Evolutionary conservation across 2,888 invertebrate species (phyloP).

Genomic region (Agapetus fuscipes): DNA sequence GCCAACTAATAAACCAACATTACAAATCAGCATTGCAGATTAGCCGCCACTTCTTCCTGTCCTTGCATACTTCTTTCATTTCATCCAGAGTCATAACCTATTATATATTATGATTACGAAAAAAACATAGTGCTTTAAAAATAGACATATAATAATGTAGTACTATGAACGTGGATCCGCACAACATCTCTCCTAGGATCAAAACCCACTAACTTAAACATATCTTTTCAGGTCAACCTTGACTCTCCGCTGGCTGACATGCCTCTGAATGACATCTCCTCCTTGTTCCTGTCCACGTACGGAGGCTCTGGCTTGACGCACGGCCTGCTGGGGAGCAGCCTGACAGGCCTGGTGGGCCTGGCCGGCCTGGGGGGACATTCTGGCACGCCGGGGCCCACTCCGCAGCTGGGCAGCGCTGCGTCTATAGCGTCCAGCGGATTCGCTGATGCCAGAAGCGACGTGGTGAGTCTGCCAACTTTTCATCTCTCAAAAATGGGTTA

Average conservation of each 20-base stretch:
- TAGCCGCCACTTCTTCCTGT: no score
- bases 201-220: no score
- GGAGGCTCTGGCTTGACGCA: conserved; percentile 23
- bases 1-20: no score
- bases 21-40: no score
- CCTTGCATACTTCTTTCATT: no score
- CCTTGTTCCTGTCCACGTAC: conserved; percentile 57
- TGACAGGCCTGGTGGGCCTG: conserved; percentile 24
- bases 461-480: conserved; percentile 24
- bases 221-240: conserved; percentile 33
- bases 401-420: conserved; percentile 16
- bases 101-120: no score
- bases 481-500: not conserved
- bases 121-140: no score
- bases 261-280: conserved; percentile 63
- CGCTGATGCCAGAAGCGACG: conserved; percentile 25
- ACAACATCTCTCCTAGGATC: no score
- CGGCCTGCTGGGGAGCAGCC: conserved; percentile 19
- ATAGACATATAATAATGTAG: no score
- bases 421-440: conserved; percentile 22
- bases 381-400: conserved; percentile 3
- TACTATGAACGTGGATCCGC: no score
- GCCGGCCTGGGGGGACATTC: not conserved
- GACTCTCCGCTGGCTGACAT: conserved; percentile 41
- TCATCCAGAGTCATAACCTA: no score